Evolutionary conservation across 2,888 invertebrate species (phyloP).

Genomic region (Ochropacha duplaris): DNA sequence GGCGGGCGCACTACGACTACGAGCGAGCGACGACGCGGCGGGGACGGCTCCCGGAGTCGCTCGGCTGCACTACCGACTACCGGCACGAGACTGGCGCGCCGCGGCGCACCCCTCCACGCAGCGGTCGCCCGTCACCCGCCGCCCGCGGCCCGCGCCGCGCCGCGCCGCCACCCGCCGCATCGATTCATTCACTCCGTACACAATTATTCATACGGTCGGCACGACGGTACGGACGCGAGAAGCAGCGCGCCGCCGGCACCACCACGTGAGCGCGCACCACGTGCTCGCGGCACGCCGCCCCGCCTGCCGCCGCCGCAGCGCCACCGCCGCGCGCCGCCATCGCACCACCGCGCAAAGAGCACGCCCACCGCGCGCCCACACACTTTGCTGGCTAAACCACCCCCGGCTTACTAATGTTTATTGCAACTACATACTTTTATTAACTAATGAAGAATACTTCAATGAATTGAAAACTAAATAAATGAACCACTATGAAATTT

Average conservation of each 20-base stretch:
- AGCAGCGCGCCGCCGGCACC: constrained; percentile 62
- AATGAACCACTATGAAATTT: too few species aligned
- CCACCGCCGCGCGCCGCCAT: constrained; percentile 45
- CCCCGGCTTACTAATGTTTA: constrained; percentile 27
- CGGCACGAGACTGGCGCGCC: constrained; percentile 87
- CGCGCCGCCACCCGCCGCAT: too few species aligned
- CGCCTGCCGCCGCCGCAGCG: constrained; percentile 45
- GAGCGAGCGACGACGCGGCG: constrained; percentile 81
- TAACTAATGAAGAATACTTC: constrained; percentile 13
- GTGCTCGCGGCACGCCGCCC: constrained; percentile 63
- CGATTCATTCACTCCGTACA: constrained; percentile 81
- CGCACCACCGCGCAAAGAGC: constrained; percentile 44
- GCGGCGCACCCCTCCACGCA: constrained; percentile 74
- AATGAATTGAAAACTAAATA: neutral
- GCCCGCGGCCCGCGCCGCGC: constrained; percentile 55
- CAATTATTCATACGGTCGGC: constrained; percentile 80
- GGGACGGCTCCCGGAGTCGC: constrained; percentile 85
- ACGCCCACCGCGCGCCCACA: constrained; percentile 50
- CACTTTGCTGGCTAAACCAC: constrained; percentile 33
- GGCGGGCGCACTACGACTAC: constrained; percentile 84
- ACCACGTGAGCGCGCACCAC: constrained; percentile 79
- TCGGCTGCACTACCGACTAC: constrained; percentile 87
- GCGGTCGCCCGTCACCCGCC: constrained; percentile 52
- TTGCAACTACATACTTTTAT: constrained; percentile 18
- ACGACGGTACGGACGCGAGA: constrained; percentile 67